phyloP scores from a whole-genome alignment of 23 tunicate species.

The Pegea sp. region DNA sequence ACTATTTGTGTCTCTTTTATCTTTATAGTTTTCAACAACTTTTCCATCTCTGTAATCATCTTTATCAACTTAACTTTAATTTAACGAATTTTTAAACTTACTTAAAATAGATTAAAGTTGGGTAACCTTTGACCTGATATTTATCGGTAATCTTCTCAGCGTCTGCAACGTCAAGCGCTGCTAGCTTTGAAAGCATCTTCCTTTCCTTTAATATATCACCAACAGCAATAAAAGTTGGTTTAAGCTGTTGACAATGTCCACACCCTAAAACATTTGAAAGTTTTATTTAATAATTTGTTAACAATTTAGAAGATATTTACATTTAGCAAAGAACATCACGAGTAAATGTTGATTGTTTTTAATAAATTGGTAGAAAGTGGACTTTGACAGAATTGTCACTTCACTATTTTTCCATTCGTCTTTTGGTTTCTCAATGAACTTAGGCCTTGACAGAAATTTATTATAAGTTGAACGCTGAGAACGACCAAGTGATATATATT shows the following conservation, averaged over 20 bases:
- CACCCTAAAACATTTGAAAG: slow-evolving; percentile 28
- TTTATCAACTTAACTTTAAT: neutral
- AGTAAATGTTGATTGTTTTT: slow-evolving; percentile 19
- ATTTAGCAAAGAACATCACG: slow-evolving; percentile 60
- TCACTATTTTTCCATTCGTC: slow-evolving; percentile 8
- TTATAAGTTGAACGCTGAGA: neutral
- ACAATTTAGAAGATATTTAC: slow-evolving; percentile 11
- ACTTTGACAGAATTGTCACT: slow-evolving; percentile 16
- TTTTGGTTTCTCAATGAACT: slow-evolving; percentile 15
- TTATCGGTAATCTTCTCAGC: slow-evolving; percentile 14
- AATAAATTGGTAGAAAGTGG: slow-evolving; percentile 18
- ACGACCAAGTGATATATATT: neutral
- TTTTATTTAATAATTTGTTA: neutral
- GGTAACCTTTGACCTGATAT: slow-evolving; percentile 53
- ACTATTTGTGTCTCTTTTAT: slow-evolving; percentile 16
- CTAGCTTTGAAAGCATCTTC: slow-evolving; percentile 17
- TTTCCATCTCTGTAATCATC: slow-evolving; percentile 29
- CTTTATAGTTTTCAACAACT: slow-evolving; percentile 14
- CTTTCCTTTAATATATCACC: slow-evolving; percentile 20
- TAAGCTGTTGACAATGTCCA: slow-evolving; percentile 60
- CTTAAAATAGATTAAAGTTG: slow-evolving; percentile 49
- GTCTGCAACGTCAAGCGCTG: slow-evolving; percentile 24
- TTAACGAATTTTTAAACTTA: slow-evolving; percentile 3
- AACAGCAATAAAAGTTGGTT: slow-evolving; percentile 43
- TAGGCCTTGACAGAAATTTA: no score